Conservation (phyloP, 2,113 vertebrate species). For the Pterocles orientalis region DNA sequence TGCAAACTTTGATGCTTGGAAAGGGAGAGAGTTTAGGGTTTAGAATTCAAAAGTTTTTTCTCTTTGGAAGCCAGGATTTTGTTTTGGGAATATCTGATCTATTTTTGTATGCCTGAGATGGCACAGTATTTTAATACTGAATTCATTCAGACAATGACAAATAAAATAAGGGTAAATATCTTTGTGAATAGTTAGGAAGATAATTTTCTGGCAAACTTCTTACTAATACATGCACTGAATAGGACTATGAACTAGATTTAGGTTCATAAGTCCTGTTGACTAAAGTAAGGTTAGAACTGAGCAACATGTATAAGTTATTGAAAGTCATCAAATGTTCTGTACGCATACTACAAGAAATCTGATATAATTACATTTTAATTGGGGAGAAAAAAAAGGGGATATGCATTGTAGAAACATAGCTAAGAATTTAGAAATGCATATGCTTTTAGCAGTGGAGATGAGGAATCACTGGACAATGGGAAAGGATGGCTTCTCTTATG, state of each 20-base stretch:
- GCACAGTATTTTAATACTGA: neutral
- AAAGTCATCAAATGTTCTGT: neutral
- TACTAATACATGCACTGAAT: neutral
- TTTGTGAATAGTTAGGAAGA: neutral
- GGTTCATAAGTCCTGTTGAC: neutral
- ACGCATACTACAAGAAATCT: neutral
- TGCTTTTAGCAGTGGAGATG: neutral
- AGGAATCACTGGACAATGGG: neutral
- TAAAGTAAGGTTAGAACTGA: neutral
- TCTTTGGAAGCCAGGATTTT: neutral
- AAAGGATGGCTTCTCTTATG: neutral
- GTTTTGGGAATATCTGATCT: neutral
- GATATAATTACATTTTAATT: neutral
- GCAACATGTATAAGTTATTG: neutral
- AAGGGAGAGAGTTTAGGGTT: neutral
- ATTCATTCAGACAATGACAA: neutral
- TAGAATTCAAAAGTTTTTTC: neutral
- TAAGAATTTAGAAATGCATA: neutral
- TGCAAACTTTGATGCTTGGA: neutral
- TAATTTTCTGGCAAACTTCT: neutral
- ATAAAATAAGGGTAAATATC: neutral
- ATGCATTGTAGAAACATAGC: neutral
- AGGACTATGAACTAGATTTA: neutral
- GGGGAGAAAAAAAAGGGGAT: neutral
- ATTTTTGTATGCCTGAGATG: neutral